Evolutionary conservation across 1,140 invertebrate genomes (phyloP), one percentile per base, ranked within the genome.

Genomic region (Chelonus insularis): DNA sequence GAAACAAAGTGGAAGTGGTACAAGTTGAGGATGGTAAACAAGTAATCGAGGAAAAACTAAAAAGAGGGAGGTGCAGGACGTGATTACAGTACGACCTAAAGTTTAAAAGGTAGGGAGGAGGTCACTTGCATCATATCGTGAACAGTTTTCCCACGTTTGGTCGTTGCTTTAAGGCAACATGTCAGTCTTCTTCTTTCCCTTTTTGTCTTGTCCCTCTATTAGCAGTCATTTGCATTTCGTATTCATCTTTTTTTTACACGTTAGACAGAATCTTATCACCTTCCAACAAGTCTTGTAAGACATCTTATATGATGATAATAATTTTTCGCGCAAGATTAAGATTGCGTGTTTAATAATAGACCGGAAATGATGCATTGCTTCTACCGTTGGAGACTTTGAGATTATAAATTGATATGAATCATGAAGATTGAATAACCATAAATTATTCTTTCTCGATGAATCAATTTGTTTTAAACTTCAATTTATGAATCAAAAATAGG

Each of bases 101-200:
- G 36, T 39, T n/a, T 4, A 36, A 50, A 25, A 14, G 59, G 62
- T 41, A 56, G 34, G 41, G 57, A 51, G 55, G 63, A 64, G 58
- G 63, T 64, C 63, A 64, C 43, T 64, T 64, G 63, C 63, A 60
- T 52, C 63, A 64, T 25, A 51, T 14, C 52, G 54, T 47, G 57
- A 34, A 54, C 58, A 60, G 52, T 64, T 64, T 64, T 64, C 63
- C 54, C 63, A 64, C 63, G 63, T 60, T 58, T 48, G 14, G 41
- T 18, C 18, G 5, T 4, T 18, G 12, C 18, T 18, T 45, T 45
- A 14, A 7, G 18, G 4, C 12, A 14, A n/a, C 36, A 11, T 39
- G 11, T 52, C 5, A n/a, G 5, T 12, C 16, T 34, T 4, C 4
- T 52, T 29, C 2, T 32, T 50, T 50, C 23, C 47, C 39, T 32